Base-by-base conservation (phyloP, 2,797 vertebrate species). In the Mycteria americana region DNA sequence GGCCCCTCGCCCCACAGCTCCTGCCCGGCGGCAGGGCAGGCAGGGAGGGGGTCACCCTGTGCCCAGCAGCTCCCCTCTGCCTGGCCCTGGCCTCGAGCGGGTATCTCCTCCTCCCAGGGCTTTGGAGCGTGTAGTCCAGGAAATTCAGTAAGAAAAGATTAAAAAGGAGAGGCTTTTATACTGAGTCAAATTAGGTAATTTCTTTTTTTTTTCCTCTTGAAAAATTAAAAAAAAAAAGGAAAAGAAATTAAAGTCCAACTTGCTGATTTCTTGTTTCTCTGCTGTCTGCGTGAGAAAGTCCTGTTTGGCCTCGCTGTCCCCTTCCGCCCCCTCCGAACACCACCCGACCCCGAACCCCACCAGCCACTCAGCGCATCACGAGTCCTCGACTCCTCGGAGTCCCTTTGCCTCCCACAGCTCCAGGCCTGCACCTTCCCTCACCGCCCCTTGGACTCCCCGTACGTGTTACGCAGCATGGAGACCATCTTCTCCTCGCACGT, bases 381-480 rank as follows among this genome's bases (percentile, higher is more conserved):
- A 96, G 96, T 92, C 96, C 93, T 89, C 9, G 91, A 96, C 95
- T 93, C 93, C 93, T 94, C 2, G 35, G 97, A 97, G 96, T 97
- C 94, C 96, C 95, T 97, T 80, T 88, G 92, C 97, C 96, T 97
- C 82, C 86, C 95, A 53, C 95, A 96, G 94, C 95, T 87, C 76
- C 96, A 97, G 96, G 97, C 96, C 75, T 0, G 48, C 48, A 31
- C 86, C 84, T 76, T 94, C 96, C 95, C 98, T 99, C 99, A 99
- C 98, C 99, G 99, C 95, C 99, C 99, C 98, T 99, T 99, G 93
- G 99, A 98, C 92, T 99, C 99, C 96, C 99, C 99, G 21, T 99
- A 99, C 69, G 98, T 99, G 98, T 99, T 99, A 72, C 99, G 99
- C 97, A 99, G 99, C 96, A 99, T 99, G 80, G 99, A 99, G 93